A percentile compares a stretch with the other conserved stretches of the same genome.
Evolutionary conservation across 2,888 invertebrate genomes (phyloP).

Genomic region (Dasypogon diadema): DNA sequence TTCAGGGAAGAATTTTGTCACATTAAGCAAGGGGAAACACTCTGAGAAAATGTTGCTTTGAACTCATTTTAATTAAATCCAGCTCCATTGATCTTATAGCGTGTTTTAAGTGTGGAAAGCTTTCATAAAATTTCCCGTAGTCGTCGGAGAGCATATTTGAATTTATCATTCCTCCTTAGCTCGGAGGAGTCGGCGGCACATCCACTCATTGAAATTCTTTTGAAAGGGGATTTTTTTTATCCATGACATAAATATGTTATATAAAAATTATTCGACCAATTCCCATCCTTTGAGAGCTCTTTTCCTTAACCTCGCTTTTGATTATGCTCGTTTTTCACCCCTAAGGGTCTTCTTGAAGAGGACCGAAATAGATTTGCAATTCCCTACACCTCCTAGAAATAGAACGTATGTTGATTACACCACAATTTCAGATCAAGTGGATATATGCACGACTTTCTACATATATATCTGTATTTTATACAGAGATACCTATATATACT

Average conservation of each 20-base stretch:
- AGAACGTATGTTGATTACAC: neutral
- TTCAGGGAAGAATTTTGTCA: too few relatives aligned
- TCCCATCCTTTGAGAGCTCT: neutral
- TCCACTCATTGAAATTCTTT: neutral
- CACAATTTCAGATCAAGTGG: neutral
- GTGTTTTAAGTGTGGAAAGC: too few relatives aligned
- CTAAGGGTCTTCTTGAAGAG: neutral
- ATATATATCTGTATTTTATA: neutral
- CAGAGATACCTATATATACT: neutral
- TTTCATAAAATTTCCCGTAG: too few relatives aligned
- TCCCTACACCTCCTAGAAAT: neutral
- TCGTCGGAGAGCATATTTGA: neutral
- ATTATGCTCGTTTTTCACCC: neutral
- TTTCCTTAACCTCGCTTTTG: constrained; percentile 8
- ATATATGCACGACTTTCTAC: neutral
- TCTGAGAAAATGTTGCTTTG: too few relatives aligned
- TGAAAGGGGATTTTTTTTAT: neutral
- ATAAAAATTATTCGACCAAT: constrained; percentile 21
- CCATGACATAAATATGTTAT: neutral
- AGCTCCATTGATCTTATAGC: too few relatives aligned
- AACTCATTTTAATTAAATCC: too few relatives aligned
- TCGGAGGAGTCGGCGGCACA: neutral
- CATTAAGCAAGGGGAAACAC: too few relatives aligned
- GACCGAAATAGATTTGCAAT: constrained; percentile 28
- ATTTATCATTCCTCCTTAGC: neutral